Conservation (phyloP, 2,888 invertebrate genomes). For the Acrobasis repandana region DNA sequence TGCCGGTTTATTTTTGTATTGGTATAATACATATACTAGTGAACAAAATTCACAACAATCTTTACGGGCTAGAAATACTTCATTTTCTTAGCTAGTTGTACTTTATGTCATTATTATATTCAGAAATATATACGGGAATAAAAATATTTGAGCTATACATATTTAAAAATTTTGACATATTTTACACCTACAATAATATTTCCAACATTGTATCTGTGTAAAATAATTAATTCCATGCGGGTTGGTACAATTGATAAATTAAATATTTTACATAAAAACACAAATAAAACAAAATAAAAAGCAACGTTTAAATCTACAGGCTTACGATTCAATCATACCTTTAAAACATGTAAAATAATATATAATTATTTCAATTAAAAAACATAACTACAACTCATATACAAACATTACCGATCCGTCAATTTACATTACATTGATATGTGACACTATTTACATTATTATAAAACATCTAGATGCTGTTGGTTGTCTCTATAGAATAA, state of each 20-base stretch:
- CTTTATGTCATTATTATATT: constrained; percentile 52
- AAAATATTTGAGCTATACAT: constrained; percentile 35
- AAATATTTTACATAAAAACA: constrained; percentile 31
- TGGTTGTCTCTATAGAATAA: constrained; percentile 49
- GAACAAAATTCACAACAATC: neutral
- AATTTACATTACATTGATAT: constrained; percentile 63
- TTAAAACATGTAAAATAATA: constrained; percentile 1
- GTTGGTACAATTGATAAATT: constrained; percentile 20
- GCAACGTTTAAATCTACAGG: constrained; percentile 31
- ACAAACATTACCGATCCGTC: constrained; percentile 29
- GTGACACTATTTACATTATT: constrained; percentile 65
- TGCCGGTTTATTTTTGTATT: neutral
- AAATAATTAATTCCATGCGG: constrained; percentile 11
- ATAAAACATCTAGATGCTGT: constrained; percentile 42
- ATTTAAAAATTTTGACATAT: constrained; percentile 31
- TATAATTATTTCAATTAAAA: neutral
- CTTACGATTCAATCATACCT: neutral
- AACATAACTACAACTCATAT: constrained; percentile 33
- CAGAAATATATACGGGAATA: constrained; percentile 24
- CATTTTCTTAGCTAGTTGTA: constrained; percentile 63
- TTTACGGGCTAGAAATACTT: constrained; percentile 39
- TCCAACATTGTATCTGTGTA: constrained; percentile 14
- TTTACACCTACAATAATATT: constrained; percentile 26
- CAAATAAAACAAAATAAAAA: constrained; percentile 30
- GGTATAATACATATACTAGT: neutral